Evolutionary conservation across 1,140 invertebrate genomes (phyloP).

Genomic region (Goniozus legneri): DNA sequence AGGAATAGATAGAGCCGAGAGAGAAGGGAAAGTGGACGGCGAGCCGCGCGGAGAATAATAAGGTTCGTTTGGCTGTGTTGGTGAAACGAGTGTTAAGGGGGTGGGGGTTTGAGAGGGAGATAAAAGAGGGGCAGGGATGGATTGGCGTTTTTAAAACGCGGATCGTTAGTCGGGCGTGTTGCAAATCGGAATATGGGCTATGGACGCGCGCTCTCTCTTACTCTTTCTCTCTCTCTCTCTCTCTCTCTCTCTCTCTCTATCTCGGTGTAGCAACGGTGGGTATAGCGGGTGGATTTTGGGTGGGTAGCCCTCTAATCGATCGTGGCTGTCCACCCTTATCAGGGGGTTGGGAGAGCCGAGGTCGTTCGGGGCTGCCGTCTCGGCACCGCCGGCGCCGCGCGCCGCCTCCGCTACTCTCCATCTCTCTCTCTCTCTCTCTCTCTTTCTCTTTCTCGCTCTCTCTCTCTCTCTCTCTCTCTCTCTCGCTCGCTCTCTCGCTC

Average conservation of each 20-base stretch:
- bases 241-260: too few relatives aligned
- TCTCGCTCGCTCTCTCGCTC: too few relatives aligned
- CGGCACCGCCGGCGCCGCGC: slow-evolving; percentile 13
- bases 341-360: slow-evolving; percentile 44
- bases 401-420: too few relatives aligned
- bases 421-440: slow-evolving; percentile 23
- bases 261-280: neutral
- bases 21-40: too few relatives aligned
- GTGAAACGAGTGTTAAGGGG: slow-evolving; percentile 16
- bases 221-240: too few relatives aligned
- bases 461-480: too few relatives aligned
- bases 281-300: slow-evolving; percentile 29
- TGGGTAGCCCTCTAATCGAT: slow-evolving; percentile 55
- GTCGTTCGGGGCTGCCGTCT: slow-evolving; percentile 26
- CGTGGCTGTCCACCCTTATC: slow-evolving; percentile 57
- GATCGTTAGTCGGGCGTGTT: slow-evolving; percentile 34
- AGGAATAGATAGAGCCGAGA: slow-evolving; percentile 14
- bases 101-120: slow-evolving; percentile 11
- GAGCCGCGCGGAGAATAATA: too few relatives aligned
- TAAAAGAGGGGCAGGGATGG: slow-evolving; percentile 10
- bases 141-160: slow-evolving; percentile 27
- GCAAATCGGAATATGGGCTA: slow-evolving; percentile 40
- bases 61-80: slow-evolving; percentile 15
- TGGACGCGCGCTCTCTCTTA: too few relatives aligned
- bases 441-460: too few relatives aligned